Evolutionary conservation across 2,113 vertebrate species (phyloP).

Genomic region (Gulo gulo): DNA sequence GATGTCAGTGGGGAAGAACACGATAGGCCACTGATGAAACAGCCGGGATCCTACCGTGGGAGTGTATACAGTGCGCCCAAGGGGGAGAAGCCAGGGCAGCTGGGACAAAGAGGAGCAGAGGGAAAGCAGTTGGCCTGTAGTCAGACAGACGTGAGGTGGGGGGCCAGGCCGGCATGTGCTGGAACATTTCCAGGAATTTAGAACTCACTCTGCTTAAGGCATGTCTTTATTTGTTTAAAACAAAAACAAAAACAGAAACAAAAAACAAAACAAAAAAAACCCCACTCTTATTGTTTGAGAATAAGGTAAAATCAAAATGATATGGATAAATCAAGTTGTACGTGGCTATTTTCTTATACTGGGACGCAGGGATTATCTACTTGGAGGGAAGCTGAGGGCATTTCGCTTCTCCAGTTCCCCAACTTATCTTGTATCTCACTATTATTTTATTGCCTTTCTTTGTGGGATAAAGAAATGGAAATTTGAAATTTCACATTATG

Average conservation of each 20-base stretch:
- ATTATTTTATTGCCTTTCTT: neutral
- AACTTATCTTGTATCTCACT: neutral
- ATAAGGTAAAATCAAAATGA: neutral
- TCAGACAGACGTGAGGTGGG: fast-evolving
- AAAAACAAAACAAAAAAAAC: too few relatives aligned
- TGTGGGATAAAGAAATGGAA: neutral
- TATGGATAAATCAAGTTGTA: neutral
- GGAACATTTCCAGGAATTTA: neutral
- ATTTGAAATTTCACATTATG: neutral
- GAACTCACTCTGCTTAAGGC: neutral
- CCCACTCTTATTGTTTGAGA: neutral
- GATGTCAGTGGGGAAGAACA: neutral
- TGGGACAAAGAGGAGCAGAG: neutral
- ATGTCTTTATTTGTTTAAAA: neutral
- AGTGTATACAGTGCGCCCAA: fast-evolving
- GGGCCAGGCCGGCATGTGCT: neutral
- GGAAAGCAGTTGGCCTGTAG: neutral
- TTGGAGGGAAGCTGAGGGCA: neutral
- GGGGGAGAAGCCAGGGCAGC: fast-evolving
- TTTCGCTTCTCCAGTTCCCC: neutral
- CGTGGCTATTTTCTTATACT: neutral
- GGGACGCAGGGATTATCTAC: neutral
- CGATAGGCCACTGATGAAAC: neutral
- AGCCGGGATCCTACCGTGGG: neutral
- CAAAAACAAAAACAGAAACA: too few relatives aligned